These are phyloP conservation scores for Melanostigma gelatinosum DNA, from an alignment of 2,113 vertebrate species.

Conservation along the genomic window DNA sequence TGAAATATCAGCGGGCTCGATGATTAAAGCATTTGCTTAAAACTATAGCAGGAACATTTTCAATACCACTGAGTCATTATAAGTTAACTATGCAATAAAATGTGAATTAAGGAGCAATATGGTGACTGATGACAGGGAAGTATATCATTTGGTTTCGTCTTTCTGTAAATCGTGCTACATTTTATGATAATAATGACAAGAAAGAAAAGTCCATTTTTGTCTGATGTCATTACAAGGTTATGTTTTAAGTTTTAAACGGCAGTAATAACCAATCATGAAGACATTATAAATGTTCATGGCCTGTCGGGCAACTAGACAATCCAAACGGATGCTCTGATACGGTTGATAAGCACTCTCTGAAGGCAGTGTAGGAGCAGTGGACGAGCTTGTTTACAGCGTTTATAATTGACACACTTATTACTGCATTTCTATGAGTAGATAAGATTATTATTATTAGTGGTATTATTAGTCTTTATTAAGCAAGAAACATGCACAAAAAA, in stretches of 20 bases:
- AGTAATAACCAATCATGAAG: background rate
- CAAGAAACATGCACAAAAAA: too few relatives aligned
- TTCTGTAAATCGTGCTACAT: constrained; percentile 23
- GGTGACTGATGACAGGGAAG: constrained; percentile 26
- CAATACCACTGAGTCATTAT: constrained; percentile 37
- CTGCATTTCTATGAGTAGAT: background rate
- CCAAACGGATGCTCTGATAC: constrained; percentile 1
- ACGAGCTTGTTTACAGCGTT: background rate
- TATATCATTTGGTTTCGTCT: constrained; percentile 31
- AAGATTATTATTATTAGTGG: too few relatives aligned
- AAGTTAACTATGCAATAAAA: constrained; percentile 38
- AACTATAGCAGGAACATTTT: constrained; percentile 27
- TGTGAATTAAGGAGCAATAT: constrained; percentile 32
- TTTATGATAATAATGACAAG: constrained; percentile 32
- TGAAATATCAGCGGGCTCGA: background rate
- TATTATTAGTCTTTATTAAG: background rate
- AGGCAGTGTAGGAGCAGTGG: background rate
- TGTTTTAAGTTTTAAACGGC: background rate
- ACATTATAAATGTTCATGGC: background rate
- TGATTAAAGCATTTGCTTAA: constrained; percentile 51
- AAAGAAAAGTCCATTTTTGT: background rate
- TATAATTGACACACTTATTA: background rate
- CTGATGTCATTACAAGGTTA: background rate
- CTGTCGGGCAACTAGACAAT: background rate
- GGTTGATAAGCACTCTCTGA: background rate